Base-by-base conservation (phyloP, 1,140 invertebrate species). In the Pseudomyrmex cubaensis region DNA sequence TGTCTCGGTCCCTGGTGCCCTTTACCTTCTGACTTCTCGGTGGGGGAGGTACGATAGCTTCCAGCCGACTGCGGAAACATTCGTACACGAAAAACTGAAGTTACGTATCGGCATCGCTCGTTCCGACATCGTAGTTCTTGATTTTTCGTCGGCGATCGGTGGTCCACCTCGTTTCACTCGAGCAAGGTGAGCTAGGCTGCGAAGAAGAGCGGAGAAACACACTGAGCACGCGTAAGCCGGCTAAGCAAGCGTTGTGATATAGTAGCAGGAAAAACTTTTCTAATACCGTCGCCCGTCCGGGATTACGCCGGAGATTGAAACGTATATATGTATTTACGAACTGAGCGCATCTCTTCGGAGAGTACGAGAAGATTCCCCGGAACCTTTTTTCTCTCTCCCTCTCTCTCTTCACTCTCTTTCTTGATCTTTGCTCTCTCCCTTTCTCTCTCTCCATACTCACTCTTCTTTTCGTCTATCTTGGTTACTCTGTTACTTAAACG, bases 231-330 rank as follows among this genome's bases (percentile, higher is more conserved):
- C 54, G 67, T 90, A 89, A 91, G 90, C 90, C 88, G 67, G 85
- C 86, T 91, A 83, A 90, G 89, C 80, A 89, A 91, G 84, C 84
- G 69, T 64, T 76, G 85, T 90, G 90, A 93, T 91, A 90, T 93
- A 93, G 87, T 59, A 91, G 85, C 84, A 87, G 88, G 90, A 90
- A 91, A 93, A 94, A 94, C 92, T 94, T 94, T 94, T 93, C 92
- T 94, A 94, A 94, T 94, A 94, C 92, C 92, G 88, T 90, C 85
- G 90, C 83, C 91, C 85, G 86, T 90, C 85, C 84, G 83, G 92
- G 92, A 93, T 93, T 93, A 93, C 92, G 83, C 77, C 64, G 83
- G 82, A 91, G 90, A 94, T 93, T 92, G 92, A 92, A 93, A 93
- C 90, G 90, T 93, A 94, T 91, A 92, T 92, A 87, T 90, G 89